These are phyloP conservation scores for Blastobasis adustella DNA, from an alignment of 2,888 invertebrate genomes.

Conservation along the genomic window DNA sequence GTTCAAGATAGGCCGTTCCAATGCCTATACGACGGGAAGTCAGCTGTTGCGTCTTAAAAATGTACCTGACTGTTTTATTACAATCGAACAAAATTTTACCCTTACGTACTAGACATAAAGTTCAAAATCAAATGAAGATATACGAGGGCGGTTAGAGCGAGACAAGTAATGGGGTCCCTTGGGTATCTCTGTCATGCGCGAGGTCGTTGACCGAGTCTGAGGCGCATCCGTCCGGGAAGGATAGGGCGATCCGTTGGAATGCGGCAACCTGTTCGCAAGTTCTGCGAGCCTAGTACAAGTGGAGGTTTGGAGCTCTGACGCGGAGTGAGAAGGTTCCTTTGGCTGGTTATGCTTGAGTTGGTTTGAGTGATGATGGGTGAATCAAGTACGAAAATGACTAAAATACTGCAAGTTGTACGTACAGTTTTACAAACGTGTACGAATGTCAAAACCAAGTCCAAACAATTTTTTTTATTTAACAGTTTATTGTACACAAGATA, in stretches of 20 bases:
- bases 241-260: conserved; percentile 45
- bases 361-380: not conserved
- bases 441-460: no score
- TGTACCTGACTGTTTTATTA: conserved; percentile 23
- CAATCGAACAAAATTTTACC: conserved; percentile 10
- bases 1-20: conserved; percentile 23
- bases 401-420: no score
- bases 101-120: conserved; percentile 9
- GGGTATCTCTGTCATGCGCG: conserved; percentile 44
- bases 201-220: conserved; percentile 46
- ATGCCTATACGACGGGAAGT: conserved; percentile 28
- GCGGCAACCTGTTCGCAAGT: conserved; percentile 30
- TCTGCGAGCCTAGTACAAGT: conserved; percentile 54
- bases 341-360: not conserved
- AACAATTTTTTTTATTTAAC: no score
- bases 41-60: conserved; percentile 37
- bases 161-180: conserved; percentile 44
- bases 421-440: no score
- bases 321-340: conserved; percentile 18
- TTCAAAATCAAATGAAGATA: not conserved
- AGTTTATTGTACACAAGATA: no score
- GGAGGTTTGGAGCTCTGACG: conserved; percentile 53
- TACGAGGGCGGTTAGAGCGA: conserved; percentile 18
- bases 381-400: no score
- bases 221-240: conserved; percentile 37